phyloP scores from a whole-genome alignment of 37 sponge, comb jelly and placozoan species.

The Hormiphora californensis region DNA sequence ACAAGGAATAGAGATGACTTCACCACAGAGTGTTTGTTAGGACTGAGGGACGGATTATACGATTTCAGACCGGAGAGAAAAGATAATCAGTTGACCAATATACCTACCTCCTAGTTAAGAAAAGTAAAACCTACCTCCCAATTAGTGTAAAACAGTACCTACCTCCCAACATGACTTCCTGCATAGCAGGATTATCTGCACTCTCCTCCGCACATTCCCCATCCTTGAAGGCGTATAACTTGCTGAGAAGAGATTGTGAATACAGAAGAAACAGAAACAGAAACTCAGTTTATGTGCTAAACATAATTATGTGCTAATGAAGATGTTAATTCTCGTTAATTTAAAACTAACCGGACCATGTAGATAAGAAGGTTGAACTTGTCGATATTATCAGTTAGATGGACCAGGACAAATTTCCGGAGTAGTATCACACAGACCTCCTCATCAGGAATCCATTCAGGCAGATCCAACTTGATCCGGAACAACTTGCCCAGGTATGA shows the following conservation, averaged over 20 bases:
- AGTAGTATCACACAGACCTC: constrained; percentile 67
- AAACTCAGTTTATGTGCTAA: neutral
- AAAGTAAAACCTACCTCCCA: too few relatives aligned
- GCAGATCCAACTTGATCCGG: constrained; percentile 67
- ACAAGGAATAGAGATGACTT: too few relatives aligned
- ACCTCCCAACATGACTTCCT: constrained; percentile 89
- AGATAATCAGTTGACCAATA: too few relatives aligned
- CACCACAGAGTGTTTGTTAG: too few relatives aligned
- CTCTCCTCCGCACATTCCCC: constrained; percentile 73
- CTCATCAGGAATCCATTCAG: constrained; percentile 73
- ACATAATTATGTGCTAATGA: neutral
- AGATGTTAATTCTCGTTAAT: neutral
- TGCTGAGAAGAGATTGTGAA: constrained; percentile 67
- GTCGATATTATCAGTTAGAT: constrained; percentile 71
- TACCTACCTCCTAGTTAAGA: too few relatives aligned
- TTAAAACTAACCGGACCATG: neutral
- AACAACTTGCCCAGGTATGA: constrained; percentile 65
- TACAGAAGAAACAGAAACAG: constrained; percentile 7
- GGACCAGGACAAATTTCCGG: constrained; percentile 77
- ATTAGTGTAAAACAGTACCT: too few relatives aligned
- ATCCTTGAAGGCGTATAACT: constrained; percentile 73
- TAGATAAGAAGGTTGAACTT: constrained; percentile 86
- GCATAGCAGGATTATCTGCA: constrained; percentile 91
- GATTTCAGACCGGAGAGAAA: too few relatives aligned
- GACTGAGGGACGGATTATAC: too few relatives aligned